These are phyloP conservation scores for Thalassoma bifasciatum DNA, from an alignment of 2,113 vertebrate genomes.

Conservation along the genomic window DNA sequence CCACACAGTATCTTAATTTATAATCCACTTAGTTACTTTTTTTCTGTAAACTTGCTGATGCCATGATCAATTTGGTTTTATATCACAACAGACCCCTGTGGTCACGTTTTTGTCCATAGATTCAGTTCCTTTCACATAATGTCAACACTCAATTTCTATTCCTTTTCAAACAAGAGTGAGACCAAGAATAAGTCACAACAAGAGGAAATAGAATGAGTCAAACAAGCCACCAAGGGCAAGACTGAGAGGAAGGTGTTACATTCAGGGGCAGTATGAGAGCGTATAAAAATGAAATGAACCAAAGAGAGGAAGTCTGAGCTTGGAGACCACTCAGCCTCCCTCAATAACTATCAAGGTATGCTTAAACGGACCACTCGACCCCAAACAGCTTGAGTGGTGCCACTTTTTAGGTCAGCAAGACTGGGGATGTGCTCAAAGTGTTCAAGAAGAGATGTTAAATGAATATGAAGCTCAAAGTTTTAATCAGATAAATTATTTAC, in stretches of 20 bases:
- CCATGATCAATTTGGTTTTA: too few species aligned
- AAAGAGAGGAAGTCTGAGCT: constrained; percentile 42
- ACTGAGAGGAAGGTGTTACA: constrained; percentile 35
- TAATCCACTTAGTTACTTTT: too few species aligned
- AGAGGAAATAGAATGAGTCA: background rate
- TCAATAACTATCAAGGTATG: constrained; percentile 55
- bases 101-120: background rate
- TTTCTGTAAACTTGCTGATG: too few species aligned
- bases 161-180: background rate
- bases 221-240: constrained; percentile 1
- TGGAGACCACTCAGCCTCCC: constrained; percentile 55
- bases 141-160: background rate
- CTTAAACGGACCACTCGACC: constrained; percentile 44
- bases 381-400: constrained; percentile 34
- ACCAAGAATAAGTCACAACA: background rate
- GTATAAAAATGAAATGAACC: constrained; percentile 41
- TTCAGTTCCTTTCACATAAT: background rate
- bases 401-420: constrained; percentile 33
- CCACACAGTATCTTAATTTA: too few species aligned
- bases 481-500: background rate
- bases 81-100: too few species aligned
- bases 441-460: constrained; percentile 4
- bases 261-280: constrained; percentile 32
- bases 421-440: constrained; percentile 5
- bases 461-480: background rate